Evolutionary conservation across 2,113 vertebrate species (phyloP), one percentile per base, ranked within the genome.

Genomic region (Conger conger): DNA sequence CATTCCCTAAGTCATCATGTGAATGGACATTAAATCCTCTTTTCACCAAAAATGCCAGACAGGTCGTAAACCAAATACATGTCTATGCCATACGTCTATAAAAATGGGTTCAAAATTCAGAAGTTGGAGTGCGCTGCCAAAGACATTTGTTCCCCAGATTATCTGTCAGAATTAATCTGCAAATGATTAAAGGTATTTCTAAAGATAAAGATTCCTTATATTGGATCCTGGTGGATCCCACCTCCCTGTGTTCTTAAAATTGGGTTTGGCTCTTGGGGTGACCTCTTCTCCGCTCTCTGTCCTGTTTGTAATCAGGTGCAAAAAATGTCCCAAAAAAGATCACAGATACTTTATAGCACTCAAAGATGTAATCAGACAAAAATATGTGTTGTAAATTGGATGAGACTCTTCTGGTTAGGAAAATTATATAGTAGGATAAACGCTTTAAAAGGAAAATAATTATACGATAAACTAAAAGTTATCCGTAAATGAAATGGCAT

Each of bases 121-220:
- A 50, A 50, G n/a, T 73, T 11, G 1, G 68, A 33, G 57, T 27
- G 57, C 23, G 3, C 27, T 73, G 68, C 27, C 6, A 73, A 73
- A 73, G 68, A 73, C 68, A 13, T 73, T 73, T 73, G 68, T 73
- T 73, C 68, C 68, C 68, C 68, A 73, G 68, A 73, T 73, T 20
- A 73, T n/a, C 68, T 33, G 0, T 73, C 68, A 73, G 68, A n/a
- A 73, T 30, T 73, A 73, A 73, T 73, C 68, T 73, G 68, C 68
- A 73, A 33, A 73, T 33, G n/a, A 73, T 73, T 73, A 73, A 73
- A 73, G 4, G 27, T 73, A 33, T 73, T 73, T 73, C n/a, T 30
- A 33, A 73, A 73, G 68, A 13, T 13, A 30, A 33, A n/a, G 2
- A 30, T 30, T 4, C 27, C n/a, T 73, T 33, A 73, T 73, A 73